phyloP scores from a whole-genome alignment of 2,113 vertebrate genomes.

The Regulus satrapa region DNA sequence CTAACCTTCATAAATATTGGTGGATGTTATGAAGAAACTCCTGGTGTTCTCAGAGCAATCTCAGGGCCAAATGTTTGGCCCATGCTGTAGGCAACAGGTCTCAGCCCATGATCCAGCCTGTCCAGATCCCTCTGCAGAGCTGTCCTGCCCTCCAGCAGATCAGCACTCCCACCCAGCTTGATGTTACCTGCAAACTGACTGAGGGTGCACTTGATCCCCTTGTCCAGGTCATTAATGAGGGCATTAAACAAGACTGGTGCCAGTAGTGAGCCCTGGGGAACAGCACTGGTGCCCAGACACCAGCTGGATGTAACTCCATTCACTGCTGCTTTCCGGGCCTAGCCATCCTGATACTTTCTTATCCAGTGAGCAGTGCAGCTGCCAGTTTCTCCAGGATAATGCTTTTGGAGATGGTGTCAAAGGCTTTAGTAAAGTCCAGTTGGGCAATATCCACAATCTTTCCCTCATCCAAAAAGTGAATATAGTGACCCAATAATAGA shows the following conservation, averaged over 20 bases:
- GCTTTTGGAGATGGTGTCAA: background rate
- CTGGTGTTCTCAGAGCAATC: too few relatives aligned
- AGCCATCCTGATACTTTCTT: background rate
- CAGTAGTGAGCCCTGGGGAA: background rate
- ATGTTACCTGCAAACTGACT: background rate
- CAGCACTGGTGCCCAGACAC: rapidly evolving
- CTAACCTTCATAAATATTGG: too few relatives aligned
- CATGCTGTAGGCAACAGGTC: too few relatives aligned
- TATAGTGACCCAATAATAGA: background rate
- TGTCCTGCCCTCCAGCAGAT: background rate
- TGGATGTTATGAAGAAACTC: too few relatives aligned
- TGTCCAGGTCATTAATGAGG: rapidly evolving
- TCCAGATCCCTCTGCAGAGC: background rate
- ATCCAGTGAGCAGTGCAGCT: too few relatives aligned
- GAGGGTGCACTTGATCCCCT: rapidly evolving
- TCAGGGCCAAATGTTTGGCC: too few relatives aligned
- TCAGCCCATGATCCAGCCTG: background rate
- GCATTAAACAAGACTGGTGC: background rate
- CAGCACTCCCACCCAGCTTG: background rate
- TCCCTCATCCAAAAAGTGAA: background rate
- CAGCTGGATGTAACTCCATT: background rate
- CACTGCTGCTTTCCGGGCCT: background rate
- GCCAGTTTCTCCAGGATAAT: background rate
- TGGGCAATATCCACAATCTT: background rate
- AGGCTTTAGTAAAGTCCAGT: background rate